These are phyloP conservation scores for Stratiomys singularior DNA, from an alignment of 2,888 invertebrate genomes.

Conservation along the genomic window DNA sequence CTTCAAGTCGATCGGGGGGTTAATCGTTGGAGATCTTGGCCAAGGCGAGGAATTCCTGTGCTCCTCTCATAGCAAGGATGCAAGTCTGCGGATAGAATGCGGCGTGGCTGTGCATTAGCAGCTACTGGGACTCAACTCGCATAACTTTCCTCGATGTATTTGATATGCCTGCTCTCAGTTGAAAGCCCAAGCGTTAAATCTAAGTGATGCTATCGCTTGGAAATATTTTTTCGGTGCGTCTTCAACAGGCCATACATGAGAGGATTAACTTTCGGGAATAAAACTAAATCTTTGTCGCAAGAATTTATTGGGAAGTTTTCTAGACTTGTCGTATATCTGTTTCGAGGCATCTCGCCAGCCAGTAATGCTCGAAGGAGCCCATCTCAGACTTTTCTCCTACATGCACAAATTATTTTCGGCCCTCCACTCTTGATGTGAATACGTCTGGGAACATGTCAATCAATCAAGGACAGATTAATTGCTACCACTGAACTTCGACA, in stretches of 20 bases:
- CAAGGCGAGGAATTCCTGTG: not conserved
- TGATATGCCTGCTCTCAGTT: not conserved
- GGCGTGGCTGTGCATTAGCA: not conserved
- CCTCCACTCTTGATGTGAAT: too few species aligned
- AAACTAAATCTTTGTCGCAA: too few species aligned
- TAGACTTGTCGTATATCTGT: too few species aligned
- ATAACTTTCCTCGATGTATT: constrained; percentile 17
- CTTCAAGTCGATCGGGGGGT: constrained; percentile 5
- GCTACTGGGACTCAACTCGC: constrained; percentile 12
- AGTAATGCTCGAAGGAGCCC: too few species aligned
- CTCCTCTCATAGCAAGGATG: not conserved
- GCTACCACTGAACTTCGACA: not conserved
- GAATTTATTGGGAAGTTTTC: too few species aligned
- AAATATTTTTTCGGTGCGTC: constrained; percentile 2
- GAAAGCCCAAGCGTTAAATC: constrained; percentile 20
- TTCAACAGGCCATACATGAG: not conserved
- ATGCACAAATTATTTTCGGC: too few species aligned
- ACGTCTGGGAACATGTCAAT: too few species aligned
- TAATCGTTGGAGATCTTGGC: not conserved
- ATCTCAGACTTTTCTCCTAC: too few species aligned
- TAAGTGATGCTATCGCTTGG: constrained; percentile 6
- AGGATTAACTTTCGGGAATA: not conserved
- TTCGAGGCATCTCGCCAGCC: too few species aligned
- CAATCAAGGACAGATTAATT: too few species aligned
- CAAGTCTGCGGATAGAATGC: not conserved